These are phyloP conservation scores for Delphinus delphis DNA, from an alignment of 2,113 vertebrate genomes.

Conservation along the genomic window DNA sequence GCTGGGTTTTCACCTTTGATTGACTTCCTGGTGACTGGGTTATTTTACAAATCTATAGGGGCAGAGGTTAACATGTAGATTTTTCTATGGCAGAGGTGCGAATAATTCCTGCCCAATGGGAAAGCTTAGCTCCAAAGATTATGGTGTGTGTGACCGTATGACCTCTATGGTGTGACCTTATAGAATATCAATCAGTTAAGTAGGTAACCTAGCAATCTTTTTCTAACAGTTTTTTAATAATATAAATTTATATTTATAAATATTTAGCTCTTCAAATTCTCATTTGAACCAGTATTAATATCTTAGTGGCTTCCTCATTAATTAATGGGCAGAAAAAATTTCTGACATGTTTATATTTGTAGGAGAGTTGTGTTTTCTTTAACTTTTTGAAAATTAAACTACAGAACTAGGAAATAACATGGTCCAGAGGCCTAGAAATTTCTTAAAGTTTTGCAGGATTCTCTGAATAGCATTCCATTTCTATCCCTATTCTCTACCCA, in stretches of 20 bases:
- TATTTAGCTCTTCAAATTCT: not conserved
- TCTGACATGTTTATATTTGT: not conserved
- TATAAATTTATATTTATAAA: not conserved
- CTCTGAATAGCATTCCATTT: not conserved
- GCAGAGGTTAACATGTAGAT: not conserved
- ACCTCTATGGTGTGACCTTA: no score
- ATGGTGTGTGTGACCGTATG: no score
- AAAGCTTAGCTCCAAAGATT: not conserved
- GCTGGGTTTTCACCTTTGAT: not conserved
- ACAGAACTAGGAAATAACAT: not conserved
- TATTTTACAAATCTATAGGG: not conserved
- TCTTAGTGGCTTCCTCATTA: not conserved
- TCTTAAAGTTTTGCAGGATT: not conserved
- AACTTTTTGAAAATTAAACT: not conserved
- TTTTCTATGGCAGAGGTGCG: not conserved
- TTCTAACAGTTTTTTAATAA: not conserved
- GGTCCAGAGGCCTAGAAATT: not conserved
- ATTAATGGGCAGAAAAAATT: not conserved
- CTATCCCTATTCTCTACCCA: not conserved
- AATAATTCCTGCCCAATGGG: not conserved
- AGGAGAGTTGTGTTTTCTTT: not conserved
- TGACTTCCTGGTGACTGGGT: not conserved
- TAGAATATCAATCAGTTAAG: not conserved
- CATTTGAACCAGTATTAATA: not conserved
- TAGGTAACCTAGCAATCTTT: not conserved